Conservation (phyloP, 2,113 vertebrate genomes). For the Psilopogon haemacephalus region DNA sequence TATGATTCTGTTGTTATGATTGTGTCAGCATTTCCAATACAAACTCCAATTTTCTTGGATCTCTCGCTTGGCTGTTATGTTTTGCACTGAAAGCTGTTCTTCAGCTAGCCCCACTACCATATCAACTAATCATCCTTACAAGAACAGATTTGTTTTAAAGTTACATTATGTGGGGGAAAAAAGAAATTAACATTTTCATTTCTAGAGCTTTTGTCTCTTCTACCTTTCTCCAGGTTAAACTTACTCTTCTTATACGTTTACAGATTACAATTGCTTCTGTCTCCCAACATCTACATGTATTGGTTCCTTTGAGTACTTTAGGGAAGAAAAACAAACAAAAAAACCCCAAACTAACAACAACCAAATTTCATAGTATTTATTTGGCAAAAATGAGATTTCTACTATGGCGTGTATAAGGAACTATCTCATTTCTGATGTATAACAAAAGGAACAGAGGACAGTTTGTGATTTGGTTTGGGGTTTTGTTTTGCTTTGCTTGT, state of each 20-base stretch:
- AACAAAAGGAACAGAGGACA: neutral
- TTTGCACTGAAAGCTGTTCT: conserved; percentile 52
- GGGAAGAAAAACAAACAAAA: neutral
- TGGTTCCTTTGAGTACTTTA: neutral
- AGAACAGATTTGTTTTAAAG: conserved; percentile 18
- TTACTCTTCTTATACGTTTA: neutral
- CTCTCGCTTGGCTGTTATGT: conserved; percentile 44
- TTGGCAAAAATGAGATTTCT: neutral
- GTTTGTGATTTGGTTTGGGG: accelerated
- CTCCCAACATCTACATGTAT: neutral
- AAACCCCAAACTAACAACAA: neutral
- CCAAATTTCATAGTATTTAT: neutral
- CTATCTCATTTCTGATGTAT: neutral
- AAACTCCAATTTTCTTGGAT: conserved; percentile 52
- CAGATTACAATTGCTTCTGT: neutral
- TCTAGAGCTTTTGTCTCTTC: neutral
- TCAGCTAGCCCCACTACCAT: neutral
- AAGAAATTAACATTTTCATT: neutral
- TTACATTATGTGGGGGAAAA: neutral
- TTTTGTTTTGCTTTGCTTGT: neutral
- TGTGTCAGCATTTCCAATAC: conserved; percentile 58
- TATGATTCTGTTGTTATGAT: conserved; percentile 47
- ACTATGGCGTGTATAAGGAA: neutral
- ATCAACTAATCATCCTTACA: conserved; percentile 14
- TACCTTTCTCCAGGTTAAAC: neutral